Evolutionary conservation across 2,113 vertebrate species (phyloP).

Genomic region (Vulpes lagopus): DNA sequence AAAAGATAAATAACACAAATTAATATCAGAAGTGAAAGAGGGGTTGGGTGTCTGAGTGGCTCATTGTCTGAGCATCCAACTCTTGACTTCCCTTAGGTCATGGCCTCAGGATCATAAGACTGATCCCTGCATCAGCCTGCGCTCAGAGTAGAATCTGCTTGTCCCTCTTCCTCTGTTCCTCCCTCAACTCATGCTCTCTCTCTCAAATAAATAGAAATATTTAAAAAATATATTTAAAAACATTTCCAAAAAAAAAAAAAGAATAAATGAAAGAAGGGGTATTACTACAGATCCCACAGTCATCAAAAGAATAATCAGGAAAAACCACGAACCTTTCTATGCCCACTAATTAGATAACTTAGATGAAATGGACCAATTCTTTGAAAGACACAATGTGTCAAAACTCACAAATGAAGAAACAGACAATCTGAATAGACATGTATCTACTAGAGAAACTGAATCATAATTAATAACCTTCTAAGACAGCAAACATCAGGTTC

Average conservation of each 20-base stretch:
- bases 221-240: too few species aligned
- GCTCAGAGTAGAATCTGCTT: not conserved
- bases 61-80: not conserved
- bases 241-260: too few species aligned
- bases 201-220: not conserved
- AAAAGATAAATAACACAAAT: not conserved
- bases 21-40: not conserved
- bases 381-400: not conserved
- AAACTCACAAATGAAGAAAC: not conserved
- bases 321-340: not conserved
- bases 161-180: not conserved
- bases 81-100: not conserved
- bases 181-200: not conserved
- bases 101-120: not conserved
- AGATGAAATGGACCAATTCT: not conserved
- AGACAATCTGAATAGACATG: not conserved
- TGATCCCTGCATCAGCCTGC: not conserved
- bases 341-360: not conserved
- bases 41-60: too few species aligned
- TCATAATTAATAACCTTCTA: not conserved
- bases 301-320: not conserved
- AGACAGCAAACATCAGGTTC: not conserved
- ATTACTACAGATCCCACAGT: not conserved
- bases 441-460: not conserved
- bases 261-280: not conserved